Conservation (phyloP, 2,888 invertebrate species). For the Vesta saturnalis region DNA sequence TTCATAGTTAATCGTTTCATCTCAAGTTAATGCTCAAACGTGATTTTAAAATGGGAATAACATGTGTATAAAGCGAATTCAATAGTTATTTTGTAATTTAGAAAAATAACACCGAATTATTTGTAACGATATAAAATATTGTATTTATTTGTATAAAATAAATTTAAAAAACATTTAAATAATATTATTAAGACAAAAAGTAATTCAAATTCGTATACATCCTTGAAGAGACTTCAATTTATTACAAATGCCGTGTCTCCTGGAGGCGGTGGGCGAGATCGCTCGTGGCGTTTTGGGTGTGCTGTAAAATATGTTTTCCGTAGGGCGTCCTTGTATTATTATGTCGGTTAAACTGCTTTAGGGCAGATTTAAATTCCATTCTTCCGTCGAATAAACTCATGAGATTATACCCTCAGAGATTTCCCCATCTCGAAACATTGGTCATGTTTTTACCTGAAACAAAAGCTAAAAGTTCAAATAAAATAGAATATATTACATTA, state of each 20-base stretch:
- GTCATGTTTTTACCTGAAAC: slow-evolving; percentile 33
- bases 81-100: no score
- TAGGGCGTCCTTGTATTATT: slow-evolving; percentile 57
- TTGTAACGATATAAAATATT: no score
- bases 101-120: no score
- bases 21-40: no score
- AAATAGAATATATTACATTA: slow-evolving; percentile 22
- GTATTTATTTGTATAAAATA: no score
- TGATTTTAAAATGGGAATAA: no score
- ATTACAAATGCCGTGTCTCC: slow-evolving; percentile 60
- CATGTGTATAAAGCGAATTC: no score
- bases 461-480: slow-evolving; percentile 26
- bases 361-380: slow-evolving; percentile 57
- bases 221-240: slow-evolving; percentile 48
- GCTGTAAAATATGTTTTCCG: slow-evolving; percentile 60
- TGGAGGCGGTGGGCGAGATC: slow-evolving; percentile 58
- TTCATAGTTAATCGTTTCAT: no score
- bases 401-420: slow-evolving; percentile 48
- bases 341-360: slow-evolving; percentile 53
- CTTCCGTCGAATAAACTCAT: slow-evolving; percentile 45
- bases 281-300: slow-evolving; percentile 54
- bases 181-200: no score
- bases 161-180: no score
- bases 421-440: slow-evolving; percentile 37
- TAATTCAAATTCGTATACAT: slow-evolving; percentile 22